Conservation (phyloP, 2,113 vertebrate genomes). For the Xiphias gladius region DNA sequence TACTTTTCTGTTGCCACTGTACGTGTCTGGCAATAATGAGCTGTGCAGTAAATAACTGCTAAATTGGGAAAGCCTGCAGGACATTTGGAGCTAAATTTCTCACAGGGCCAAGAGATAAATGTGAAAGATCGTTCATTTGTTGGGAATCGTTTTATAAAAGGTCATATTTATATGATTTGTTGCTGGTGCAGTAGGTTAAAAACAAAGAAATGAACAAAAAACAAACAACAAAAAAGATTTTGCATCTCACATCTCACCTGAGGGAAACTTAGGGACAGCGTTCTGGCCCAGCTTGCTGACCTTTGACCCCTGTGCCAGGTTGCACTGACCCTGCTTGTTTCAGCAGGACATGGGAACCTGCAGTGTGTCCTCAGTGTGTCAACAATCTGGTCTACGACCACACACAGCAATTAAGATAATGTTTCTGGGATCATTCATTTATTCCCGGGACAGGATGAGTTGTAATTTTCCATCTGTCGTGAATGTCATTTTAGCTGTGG, state of each 20-base stretch:
- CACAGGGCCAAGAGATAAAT: slow-evolving; percentile 16
- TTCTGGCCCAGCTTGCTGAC: slow-evolving; percentile 31
- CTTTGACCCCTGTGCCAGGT: slow-evolving; percentile 65
- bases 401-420: slow-evolving; percentile 58
- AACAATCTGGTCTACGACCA: slow-evolving; percentile 52
- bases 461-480: slow-evolving; percentile 16
- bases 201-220: background rate
- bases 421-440: slow-evolving; percentile 36
- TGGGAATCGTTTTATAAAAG: slow-evolving; percentile 32
- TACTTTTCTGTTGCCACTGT: slow-evolving; percentile 5
- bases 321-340: slow-evolving; percentile 57
- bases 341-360: slow-evolving; percentile 67
- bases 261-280: slow-evolving; percentile 2
- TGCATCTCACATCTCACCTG: slow-evolving; percentile 35
- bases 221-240: background rate
- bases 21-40: slow-evolving; percentile 2
- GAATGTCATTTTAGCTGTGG: background rate
- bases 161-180: background rate
- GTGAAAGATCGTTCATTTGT: slow-evolving; percentile 49
- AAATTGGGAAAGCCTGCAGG: slow-evolving; percentile 9
- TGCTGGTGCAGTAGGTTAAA: background rate
- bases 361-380: slow-evolving; percentile 46
- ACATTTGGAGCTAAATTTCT: slow-evolving; percentile 19
- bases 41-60: slow-evolving; percentile 5
- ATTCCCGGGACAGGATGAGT: slow-evolving; percentile 5